Base-by-base conservation (phyloP, 1,140 invertebrate species). In the Heliothis virescens region DNA sequence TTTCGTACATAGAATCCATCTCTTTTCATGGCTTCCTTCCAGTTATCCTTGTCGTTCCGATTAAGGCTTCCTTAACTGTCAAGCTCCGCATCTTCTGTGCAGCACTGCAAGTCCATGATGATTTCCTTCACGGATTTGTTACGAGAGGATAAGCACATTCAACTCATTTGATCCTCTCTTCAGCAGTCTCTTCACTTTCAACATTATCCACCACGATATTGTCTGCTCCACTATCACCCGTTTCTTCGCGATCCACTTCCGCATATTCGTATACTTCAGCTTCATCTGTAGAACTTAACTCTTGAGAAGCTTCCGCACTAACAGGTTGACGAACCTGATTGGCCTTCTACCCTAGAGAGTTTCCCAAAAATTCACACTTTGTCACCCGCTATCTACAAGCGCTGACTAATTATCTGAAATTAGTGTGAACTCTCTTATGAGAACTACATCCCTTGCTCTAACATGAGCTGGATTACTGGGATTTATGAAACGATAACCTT, bases 401-500 rank as follows among this genome's bases (percentile, higher is more conserved):
- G 52, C 52, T 53, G 52, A 53, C 15, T n/a, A 53, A 53, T 53
- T n/a, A 1, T 4, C 15, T 53, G 15, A 53, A 53, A 53, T n/a
- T n/a, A n/a, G 2, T 53, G 52, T 53, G n/a, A 13, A 53, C 2
- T n/a, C 52, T n/a, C n/a, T 13, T n/a, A 53, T n/a, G 15, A 53
- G n/a, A 53, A 53, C 52, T 53, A 53, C 52, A 53, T 53, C 52
- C 15, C 52, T 13, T 53, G 15, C 15, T 53, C 52, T n/a, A 53
- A 53, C n/a, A n/a, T n/a, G 2, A 13, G 3, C 12, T 15, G 52
- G 52, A 53, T 53, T 53, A 53, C 52, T 53, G 52, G 52, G 52
- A 53, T n/a, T 53, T 15, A 53, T 53, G n/a, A 53, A 53, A 53
- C 52, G 52, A 53, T 53, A 53, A n/a, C 52, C 52, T n/a, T 53